These are phyloP conservation scores for Hassar affinis DNA, from an alignment of 2,113 vertebrate genomes.

Conservation along the genomic window DNA sequence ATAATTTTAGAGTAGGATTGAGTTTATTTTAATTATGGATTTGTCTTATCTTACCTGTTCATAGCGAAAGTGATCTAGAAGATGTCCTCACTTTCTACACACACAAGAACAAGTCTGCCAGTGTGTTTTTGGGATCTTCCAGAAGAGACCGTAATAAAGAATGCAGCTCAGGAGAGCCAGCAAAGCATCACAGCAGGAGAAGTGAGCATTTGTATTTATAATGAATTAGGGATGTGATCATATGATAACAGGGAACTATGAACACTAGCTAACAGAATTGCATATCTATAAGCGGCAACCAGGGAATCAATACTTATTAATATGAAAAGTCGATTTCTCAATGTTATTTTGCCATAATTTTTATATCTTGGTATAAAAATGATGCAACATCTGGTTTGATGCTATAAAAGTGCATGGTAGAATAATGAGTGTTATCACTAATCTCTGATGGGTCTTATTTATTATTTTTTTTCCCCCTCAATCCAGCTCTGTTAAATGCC, in stretches of 20 bases:
- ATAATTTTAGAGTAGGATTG: slow-evolving; percentile 34
- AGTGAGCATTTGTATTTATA: slow-evolving; percentile 71
- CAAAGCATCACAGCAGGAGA: slow-evolving; percentile 63
- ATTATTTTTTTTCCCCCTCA: slow-evolving; percentile 32
- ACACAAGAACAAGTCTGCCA: slow-evolving; percentile 88
- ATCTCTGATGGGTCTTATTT: neutral
- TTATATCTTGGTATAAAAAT: neutral
- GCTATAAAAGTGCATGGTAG: neutral
- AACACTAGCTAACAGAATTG: neutral
- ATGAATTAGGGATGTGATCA: neutral
- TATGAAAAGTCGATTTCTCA: neutral
- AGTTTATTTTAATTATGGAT: slow-evolving; percentile 44
- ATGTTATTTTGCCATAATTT: neutral
- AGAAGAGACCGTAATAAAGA: slow-evolving; percentile 60
- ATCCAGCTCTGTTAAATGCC: slow-evolving; percentile 64
- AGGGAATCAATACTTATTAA: neutral
- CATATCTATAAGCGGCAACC: neutral
- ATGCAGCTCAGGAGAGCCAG: slow-evolving; percentile 55
- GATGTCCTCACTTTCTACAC: slow-evolving; percentile 95
- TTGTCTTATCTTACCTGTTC: slow-evolving; percentile 56
- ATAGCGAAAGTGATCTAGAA: slow-evolving; percentile 90
- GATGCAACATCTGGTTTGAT: neutral
- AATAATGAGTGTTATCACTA: neutral
- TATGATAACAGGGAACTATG: neutral
- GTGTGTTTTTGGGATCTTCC: slow-evolving; percentile 81